Evolutionary conservation across 2,113 vertebrate genomes (phyloP), one percentile per base, ranked within the genome.

Genomic region (Herpailurus yagouaroundi): DNA sequence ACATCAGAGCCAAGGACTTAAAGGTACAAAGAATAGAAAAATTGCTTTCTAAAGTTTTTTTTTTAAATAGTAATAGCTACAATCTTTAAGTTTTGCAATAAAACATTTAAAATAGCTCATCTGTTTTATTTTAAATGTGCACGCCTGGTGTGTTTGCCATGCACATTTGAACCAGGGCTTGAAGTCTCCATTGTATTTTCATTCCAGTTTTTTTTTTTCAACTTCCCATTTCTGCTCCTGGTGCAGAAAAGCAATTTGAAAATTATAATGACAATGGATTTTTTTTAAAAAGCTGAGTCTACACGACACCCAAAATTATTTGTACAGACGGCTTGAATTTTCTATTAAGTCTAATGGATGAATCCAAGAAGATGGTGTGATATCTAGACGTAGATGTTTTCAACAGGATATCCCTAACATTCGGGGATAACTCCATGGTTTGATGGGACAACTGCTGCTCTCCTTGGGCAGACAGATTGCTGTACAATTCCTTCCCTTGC

Each of bases 31-130:
- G 87, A 97, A 94, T 85, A 94, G n/a, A 57, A 97, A 97, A 97
- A 98, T 89, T 41, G 15, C 82, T 92, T 97, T 93, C 93, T 87
- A 82, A 97, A 92, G 25, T 36, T 95, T 90, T 96, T 96, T 36
- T 45, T 82, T 31, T 0, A 71, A 64, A 73, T 91, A 74, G 36
- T 91, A 91, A 95, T 89, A 82, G 74, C 81, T 94, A 91, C 16
- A 48, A 41, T 97, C 63, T 85, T 97, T 97, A 90, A 88, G 80
- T 97, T 98, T 96, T 97, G 69, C 16, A 97, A 96, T 88, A 96
- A 98, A 97, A 87, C 8, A 31, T 94, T 96, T 95, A 97, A 98
- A 97, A 96, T 92, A 97, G 96, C 91, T 97, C 97, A 88, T 97
- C 91, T 97, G 93, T 96, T 97, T 98, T 92, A 97, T 96, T 97